Evolutionary conservation across 2,113 vertebrate species (phyloP).

Genomic region (Phoenicopterus ruber): DNA sequence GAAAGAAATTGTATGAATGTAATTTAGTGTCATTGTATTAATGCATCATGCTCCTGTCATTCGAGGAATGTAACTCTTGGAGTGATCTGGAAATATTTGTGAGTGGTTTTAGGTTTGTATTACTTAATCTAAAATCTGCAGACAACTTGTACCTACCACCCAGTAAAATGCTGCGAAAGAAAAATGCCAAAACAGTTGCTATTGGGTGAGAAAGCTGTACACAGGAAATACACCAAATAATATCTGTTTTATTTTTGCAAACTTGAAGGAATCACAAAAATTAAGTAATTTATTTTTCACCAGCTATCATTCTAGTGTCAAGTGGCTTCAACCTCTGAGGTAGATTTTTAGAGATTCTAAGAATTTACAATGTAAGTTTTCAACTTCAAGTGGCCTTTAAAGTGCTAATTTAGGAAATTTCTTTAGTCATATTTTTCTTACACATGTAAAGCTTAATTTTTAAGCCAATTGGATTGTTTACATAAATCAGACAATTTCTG

Average conservation of each 20-base stretch:
- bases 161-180: not conserved
- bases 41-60: not conserved
- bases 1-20: not conserved
- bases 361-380: not conserved
- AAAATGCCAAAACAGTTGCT: not conserved
- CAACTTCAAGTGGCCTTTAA: not conserved
- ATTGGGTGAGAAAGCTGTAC: not conserved
- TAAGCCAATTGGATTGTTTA: not conserved
- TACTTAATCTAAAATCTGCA: not conserved
- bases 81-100: not conserved
- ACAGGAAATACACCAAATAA: not conserved
- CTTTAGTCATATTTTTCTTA: not conserved
- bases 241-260: not conserved
- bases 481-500: not conserved
- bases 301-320: not conserved
- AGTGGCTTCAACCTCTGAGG: not conserved
- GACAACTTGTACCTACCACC: not conserved
- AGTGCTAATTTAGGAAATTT: not conserved
- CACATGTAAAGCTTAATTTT: not conserved
- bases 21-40: not conserved
- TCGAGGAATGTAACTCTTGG: not conserved
- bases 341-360: not conserved
- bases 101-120: not conserved
- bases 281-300: not conserved
- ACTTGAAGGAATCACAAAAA: not conserved